phyloP scores from a whole-genome alignment of 2,113 vertebrate genomes.

The Orientallactaga bullata region DNA sequence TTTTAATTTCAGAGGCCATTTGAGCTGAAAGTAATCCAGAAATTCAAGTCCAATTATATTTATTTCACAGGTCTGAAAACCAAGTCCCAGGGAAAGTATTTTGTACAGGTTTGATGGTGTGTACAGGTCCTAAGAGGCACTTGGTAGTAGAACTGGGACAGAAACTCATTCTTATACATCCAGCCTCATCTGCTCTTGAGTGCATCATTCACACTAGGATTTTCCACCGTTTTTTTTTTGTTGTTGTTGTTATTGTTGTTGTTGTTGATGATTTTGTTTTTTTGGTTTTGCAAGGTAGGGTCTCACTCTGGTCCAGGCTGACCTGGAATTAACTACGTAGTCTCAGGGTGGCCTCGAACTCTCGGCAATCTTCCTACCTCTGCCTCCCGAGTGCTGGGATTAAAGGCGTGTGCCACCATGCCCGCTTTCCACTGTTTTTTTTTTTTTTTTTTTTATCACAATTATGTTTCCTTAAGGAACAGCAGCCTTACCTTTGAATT shows the following conservation, averaged over 20 bases:
- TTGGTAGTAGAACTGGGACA: not conserved
- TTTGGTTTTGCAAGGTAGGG: too few species aligned
- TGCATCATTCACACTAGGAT: not conserved
- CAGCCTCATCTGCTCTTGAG: not conserved
- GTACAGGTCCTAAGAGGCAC: not conserved
- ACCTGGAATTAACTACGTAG: too few species aligned
- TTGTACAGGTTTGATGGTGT: not conserved
- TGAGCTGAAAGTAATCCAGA: conserved; percentile 7
- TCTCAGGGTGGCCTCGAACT: too few species aligned
- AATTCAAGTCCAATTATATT: conserved; percentile 17
- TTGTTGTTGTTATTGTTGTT: too few species aligned
- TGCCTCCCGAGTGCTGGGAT: too few species aligned
- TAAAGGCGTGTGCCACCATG: too few species aligned
- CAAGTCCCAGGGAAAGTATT: not conserved
- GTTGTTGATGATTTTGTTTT: too few species aligned
- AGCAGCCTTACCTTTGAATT: not conserved
- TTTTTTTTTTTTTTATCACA: too few species aligned
- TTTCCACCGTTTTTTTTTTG: not conserved
- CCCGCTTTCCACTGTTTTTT: too few species aligned
- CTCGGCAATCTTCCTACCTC: too few species aligned
- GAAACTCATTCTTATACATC: not conserved
- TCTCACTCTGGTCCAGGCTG: too few species aligned
- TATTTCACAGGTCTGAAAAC: conserved; percentile 33
- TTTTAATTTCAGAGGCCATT: not conserved
- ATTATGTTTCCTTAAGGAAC: not conserved